Percentiles rank a stretch among this genome's conserved stretches.
Evolutionary conservation across 2,113 vertebrate species (phyloP).

Genomic region (Procavia capensis): DNA sequence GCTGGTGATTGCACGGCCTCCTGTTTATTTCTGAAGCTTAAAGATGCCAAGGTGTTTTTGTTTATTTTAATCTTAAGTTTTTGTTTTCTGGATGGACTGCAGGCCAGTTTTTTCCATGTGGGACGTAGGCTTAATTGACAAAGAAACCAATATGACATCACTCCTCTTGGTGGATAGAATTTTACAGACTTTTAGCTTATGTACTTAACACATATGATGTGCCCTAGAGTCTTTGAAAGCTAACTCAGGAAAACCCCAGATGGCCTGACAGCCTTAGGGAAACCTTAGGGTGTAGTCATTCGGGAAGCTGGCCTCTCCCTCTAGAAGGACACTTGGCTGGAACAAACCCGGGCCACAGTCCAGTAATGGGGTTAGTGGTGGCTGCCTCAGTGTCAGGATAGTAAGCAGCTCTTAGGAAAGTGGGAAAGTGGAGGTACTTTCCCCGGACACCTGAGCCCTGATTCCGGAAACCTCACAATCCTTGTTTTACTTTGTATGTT

Average conservation of each 20-base stretch:
- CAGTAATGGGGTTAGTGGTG: not conserved
- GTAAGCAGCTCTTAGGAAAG: not conserved
- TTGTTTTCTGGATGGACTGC: not conserved
- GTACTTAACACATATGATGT: not conserved
- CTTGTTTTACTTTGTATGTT: not conserved
- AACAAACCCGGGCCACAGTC: not conserved
- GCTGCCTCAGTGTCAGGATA: not conserved
- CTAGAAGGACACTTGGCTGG: not conserved
- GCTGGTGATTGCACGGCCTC: slow-evolving; percentile 2
- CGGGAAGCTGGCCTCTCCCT: not conserved
- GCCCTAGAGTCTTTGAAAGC: not conserved
- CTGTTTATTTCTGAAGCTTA: not conserved
- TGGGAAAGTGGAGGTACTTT: not conserved
- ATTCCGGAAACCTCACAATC: not conserved
- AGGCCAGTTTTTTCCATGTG: not conserved
- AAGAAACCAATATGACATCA: not conserved
- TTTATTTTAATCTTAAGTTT: not conserved
- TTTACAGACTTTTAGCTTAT: slow-evolving; percentile 10
- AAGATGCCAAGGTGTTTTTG: not conserved
- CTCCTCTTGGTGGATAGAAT: not conserved
- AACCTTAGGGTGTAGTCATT: not conserved
- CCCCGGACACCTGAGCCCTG: not conserved
- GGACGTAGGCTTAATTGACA: not conserved
- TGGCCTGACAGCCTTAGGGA: not conserved
- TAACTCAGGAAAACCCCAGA: not conserved